phyloP scores from a whole-genome alignment of 2,113 vertebrate genomes.

The Misgurnus mizolepis region DNA sequence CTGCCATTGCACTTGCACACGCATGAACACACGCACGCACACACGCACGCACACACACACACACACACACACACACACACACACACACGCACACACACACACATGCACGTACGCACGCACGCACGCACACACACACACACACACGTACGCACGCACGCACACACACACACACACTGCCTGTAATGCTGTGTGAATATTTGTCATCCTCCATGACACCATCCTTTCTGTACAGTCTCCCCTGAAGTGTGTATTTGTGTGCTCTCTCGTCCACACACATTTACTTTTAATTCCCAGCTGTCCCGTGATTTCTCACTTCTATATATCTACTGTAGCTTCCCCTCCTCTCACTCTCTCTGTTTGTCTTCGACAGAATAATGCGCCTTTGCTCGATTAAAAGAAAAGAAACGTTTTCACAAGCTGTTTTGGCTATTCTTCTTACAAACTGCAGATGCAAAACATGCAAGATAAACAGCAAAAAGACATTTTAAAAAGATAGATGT shows the following conservation, averaged over 20 bases:
- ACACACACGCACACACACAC: not conserved
- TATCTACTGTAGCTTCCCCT: not conserved
- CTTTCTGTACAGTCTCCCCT: not conserved
- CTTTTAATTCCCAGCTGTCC: not conserved
- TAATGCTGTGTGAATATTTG: not conserved
- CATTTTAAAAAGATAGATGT: constrained; percentile 8
- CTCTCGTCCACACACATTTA: not conserved
- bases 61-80: not conserved
- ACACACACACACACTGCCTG: not conserved
- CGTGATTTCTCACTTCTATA: not conserved
- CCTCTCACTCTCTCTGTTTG: not conserved
- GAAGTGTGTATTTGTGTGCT: not conserved
- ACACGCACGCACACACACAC: not conserved
- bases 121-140: too few relatives aligned
- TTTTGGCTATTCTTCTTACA: constrained; percentile 12
- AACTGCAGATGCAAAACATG: not conserved
- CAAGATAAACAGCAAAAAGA: constrained; percentile 9
- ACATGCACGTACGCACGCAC: not conserved
- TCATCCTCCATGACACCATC: not conserved
- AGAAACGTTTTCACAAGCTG: not conserved
- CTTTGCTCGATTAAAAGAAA: not conserved
- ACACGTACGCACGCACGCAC: not conserved
- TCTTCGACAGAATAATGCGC: not conserved
- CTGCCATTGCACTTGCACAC: not conserved
- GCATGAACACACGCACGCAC: not conserved